A percentile compares a stretch with the other conserved stretches of the same genome.
phyloP scores from a whole-genome alignment of 2,888 invertebrate species.

The Eremobia ochroleuca region DNA sequence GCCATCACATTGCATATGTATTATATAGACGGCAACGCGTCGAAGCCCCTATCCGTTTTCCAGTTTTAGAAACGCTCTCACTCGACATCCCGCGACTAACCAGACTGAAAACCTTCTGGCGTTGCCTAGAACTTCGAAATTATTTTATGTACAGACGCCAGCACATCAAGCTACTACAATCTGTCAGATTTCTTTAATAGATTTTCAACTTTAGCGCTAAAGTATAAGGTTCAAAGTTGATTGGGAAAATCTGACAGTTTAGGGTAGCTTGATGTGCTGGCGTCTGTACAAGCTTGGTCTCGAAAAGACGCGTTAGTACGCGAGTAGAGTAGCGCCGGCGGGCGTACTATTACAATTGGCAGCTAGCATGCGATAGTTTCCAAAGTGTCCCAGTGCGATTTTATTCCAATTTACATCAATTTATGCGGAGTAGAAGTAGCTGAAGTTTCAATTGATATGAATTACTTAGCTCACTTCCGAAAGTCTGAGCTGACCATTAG shows the following conservation, averaged over 20 bases:
- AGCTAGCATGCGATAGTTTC: background rate
- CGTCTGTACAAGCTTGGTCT: background rate
- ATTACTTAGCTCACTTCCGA: background rate
- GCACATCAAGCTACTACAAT: no score
- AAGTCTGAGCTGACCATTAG: conserved; percentile 1
- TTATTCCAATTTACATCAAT: background rate
- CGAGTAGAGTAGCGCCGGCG: background rate
- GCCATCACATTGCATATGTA: background rate
- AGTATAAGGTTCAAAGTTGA: no score
- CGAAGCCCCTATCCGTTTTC: background rate
- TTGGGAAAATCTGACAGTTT: no score
- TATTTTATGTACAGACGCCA: background rate
- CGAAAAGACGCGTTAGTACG: background rate
- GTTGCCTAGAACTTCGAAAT: background rate
- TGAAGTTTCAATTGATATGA: background rate
- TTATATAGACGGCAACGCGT: background rate
- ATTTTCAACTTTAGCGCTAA: no score
- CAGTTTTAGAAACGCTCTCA: background rate
- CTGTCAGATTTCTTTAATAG: no score
- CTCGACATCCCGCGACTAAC: background rate
- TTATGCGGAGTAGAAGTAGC: conserved; percentile 4
- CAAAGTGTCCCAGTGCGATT: background rate
- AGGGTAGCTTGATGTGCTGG: no score
- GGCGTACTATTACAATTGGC: no score
- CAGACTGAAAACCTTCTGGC: background rate